phyloP scores from a whole-genome alignment of 2,888 invertebrate species.

The Esperia sulphurella region DNA sequence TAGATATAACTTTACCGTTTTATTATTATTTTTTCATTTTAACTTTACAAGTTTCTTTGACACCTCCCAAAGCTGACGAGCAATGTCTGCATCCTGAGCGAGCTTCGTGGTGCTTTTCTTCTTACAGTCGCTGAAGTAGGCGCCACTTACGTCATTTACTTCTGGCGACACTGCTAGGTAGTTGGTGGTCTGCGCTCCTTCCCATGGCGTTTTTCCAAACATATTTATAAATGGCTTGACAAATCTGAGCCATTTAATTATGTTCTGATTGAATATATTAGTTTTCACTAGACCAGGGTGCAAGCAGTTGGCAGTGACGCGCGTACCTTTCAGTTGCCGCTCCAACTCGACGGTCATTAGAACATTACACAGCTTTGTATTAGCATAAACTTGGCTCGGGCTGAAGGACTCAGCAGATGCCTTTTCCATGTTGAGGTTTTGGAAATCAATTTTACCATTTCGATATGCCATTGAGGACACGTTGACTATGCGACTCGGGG shows the following conservation, averaged over 20 bases:
- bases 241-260: not conserved
- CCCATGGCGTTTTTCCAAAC: constrained; percentile 25
- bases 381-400: not conserved
- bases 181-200: constrained; percentile 60
- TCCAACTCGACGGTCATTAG: constrained; percentile 86
- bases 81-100: constrained; percentile 61
- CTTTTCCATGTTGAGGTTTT: constrained; percentile 50
- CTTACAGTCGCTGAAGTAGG: constrained; percentile 72
- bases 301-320: too few species aligned
- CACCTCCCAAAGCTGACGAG: constrained; percentile 79
- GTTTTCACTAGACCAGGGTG: constrained; percentile 90
- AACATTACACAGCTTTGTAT: constrained; percentile 81
- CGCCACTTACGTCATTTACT: constrained; percentile 61
- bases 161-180: constrained; percentile 64
- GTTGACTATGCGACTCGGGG: constrained; percentile 57
- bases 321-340: constrained; percentile 81
- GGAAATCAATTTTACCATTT: constrained; percentile 37
- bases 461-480: constrained; percentile 50
- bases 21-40: too few species aligned
- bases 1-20: too few species aligned
- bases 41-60: constrained; percentile 67
- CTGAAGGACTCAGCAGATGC: constrained; percentile 25
- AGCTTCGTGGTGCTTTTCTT: constrained; percentile 45
- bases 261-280: not conserved
- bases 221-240: constrained; percentile 2